Evolutionary conservation across 2,797 vertebrate genomes (phyloP), one percentile per base, ranked within the genome.

Genomic region (Lemur catta): DNA sequence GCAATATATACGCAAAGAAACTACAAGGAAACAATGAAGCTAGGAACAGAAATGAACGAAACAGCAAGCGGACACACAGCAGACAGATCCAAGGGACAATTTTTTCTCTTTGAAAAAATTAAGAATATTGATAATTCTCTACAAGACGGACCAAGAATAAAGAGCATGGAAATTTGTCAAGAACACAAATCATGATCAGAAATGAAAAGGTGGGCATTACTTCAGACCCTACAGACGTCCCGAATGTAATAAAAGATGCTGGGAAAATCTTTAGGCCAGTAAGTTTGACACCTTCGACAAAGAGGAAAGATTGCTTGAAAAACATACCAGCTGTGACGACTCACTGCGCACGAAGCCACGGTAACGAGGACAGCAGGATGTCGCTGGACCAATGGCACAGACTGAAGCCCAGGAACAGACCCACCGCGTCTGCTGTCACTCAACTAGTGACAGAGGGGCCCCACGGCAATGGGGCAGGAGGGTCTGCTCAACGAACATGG

Each of bases 391-490:
- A 13, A 8, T 0, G 33, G 48, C 3, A 14, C 20, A 78, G 75
- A 24, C 11, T 13, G 3, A 78, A 78, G 43, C 33, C 30, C 74
- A 1, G 33, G n/a, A 7, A 30, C 6, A 35, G 12, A 35, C 0
- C 1, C 7, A 2, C 22, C 2, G 30, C 0, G 0, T n/a, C 74
- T 33, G 1, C 4, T 8, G n/a, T 28, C 22, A 10, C 43, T 28
- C 43, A 30, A 17, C 28, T 7, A 2, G 30, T 28, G 2, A 30
- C 43, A 1, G 8, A 46, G 50, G 24, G n/a, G 22, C n/a, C 50
- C 72, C 15, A 7, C 28, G 17, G 15, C 4, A 7, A 18, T 2
- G 0, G 4, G 28, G 72, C 30, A 33, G 17, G 14, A 30, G 46
- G 72, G 72, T 74, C 72, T 48, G 46, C 71, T 48, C 72, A 2